Base-by-base conservation (phyloP, 2,888 invertebrate genomes). In the Lordiphosa fenestrarum region DNA sequence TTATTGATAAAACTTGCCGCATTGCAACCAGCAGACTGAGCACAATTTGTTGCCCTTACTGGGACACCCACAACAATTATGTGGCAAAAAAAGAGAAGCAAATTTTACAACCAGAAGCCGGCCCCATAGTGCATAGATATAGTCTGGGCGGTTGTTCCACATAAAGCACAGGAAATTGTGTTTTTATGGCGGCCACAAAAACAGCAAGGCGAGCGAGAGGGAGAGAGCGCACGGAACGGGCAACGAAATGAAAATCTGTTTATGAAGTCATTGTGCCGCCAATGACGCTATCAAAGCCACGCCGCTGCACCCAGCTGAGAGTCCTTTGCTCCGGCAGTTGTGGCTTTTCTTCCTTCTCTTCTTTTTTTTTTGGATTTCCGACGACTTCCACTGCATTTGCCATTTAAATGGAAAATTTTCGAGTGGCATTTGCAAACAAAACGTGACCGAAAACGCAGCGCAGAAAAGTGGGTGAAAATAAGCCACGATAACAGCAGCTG, bases 211-310 rank as follows among this genome's bases (percentile, higher is more conserved):
- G 38, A 23, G 36, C 6, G 42, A 37, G 7, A 53, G 44, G 41
- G 19, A 52, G 35, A 9, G 7, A n/a, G 25, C n/a, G 9, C 30
- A 40, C 10, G 6, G 15, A 12, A 23, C 33, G 39, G 49, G 49
- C 50, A 68, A 65, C 49, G 63, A 74, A 71, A 80, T 85, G 71
- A 75, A 84, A 86, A 80, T 76, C 71, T 83, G 84, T 80, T 81
- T 81, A 85, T 85, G 73, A 80, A 81, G 80, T 66, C 76, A 80
- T 84, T 83, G 71, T 69, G 48, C 66, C 60, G 54, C 58, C 65
- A 67, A 66, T 65, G 65, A 60, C 52, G 57, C 59, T 67, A 54
- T 55, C 61, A 61, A 61, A 40, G 38, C 53, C 60, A 48, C 53
- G 50, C 38, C 40, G 55, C 46, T 70, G 78, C 57, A 19, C 39